Conservation (phyloP, 2,888 invertebrate genomes). For the Neoascia interrupta region DNA sequence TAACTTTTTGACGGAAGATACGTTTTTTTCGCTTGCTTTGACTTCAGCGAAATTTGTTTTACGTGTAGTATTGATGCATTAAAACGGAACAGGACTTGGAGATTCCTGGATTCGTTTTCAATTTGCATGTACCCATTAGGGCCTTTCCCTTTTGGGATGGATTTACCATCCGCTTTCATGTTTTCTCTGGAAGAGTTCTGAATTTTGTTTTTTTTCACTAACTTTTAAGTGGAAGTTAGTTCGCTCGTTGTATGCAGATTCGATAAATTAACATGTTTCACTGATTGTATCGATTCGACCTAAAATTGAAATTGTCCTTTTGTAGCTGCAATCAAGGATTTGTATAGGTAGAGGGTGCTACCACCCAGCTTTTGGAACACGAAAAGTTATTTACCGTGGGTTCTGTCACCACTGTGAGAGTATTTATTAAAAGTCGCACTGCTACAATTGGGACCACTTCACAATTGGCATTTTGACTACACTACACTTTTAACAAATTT, state of each 20-base stretch:
- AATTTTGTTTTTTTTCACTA: slow-evolving; percentile 25
- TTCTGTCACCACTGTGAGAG: no score
- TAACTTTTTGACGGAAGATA: slow-evolving; percentile 47
- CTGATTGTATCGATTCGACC: slow-evolving; percentile 36
- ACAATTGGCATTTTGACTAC: no score
- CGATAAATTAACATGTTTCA: slow-evolving; percentile 17
- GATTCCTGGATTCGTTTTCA: slow-evolving; percentile 37
- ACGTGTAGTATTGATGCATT: slow-evolving; percentile 47
- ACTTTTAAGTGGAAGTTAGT: slow-evolving; percentile 33
- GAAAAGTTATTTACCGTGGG: no score
- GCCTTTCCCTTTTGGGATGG: background rate
- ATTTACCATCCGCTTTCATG: background rate
- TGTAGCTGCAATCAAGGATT: no score
- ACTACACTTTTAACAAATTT: no score
- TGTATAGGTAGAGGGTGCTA: no score
- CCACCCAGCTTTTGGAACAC: background rate
- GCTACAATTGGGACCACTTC: no score
- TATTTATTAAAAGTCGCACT: no score
- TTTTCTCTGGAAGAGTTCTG: slow-evolving; percentile 8
- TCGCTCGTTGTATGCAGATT: slow-evolving; percentile 32
- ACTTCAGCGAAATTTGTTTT: slow-evolving; percentile 19
- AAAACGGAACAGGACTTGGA: slow-evolving; percentile 28
- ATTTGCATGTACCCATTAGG: slow-evolving; percentile 64
- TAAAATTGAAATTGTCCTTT: background rate
- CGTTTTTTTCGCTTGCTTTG: slow-evolving; percentile 4